Conservation (phyloP, 2,797 vertebrate species). For the Siniperca scherzeri region DNA sequence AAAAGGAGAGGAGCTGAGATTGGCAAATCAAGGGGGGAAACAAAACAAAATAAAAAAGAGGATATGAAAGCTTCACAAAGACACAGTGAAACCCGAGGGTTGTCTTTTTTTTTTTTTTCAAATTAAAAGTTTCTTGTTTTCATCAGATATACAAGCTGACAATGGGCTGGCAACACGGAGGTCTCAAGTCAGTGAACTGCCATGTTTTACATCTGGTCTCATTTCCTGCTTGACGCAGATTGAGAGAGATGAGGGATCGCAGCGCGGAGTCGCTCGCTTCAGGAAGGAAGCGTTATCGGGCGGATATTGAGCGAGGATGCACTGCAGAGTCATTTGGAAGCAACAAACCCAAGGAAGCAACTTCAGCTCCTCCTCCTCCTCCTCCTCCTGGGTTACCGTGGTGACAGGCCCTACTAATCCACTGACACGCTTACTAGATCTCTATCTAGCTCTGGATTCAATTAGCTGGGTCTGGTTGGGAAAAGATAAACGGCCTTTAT, state of each 20-base stretch:
- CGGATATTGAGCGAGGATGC: slow-evolving; percentile 70
- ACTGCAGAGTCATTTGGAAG: slow-evolving; percentile 66
- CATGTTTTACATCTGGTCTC: slow-evolving; percentile 64
- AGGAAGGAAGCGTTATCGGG: slow-evolving; percentile 76
- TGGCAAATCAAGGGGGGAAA: slow-evolving; percentile 15
- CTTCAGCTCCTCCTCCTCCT: slow-evolving; percentile 26
- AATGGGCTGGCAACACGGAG: slow-evolving; percentile 20
- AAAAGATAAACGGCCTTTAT: slow-evolving; percentile 79
- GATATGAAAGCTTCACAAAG: slow-evolving; percentile 25
- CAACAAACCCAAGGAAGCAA: slow-evolving; percentile 58
- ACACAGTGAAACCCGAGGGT: background rate
- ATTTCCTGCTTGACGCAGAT: slow-evolving; percentile 76
- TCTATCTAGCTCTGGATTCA: slow-evolving; percentile 79
- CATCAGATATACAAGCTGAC: slow-evolving; percentile 25
- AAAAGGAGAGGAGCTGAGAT: slow-evolving; percentile 16
- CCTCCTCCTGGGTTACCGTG: slow-evolving; percentile 71
- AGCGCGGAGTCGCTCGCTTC: slow-evolving; percentile 19
- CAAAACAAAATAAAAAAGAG: slow-evolving; percentile 16
- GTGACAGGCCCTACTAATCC: slow-evolving; percentile 81
- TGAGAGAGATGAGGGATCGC: slow-evolving; percentile 53
- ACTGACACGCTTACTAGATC: slow-evolving; percentile 83
- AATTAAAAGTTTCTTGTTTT: slow-evolving; percentile 56
- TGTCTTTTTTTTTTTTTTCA: slow-evolving; percentile 4
- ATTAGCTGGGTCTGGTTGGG: slow-evolving; percentile 77
- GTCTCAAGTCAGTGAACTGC: slow-evolving; percentile 44